Evolutionary conservation across 2,888 invertebrate species (phyloP), one percentile per base, ranked within the genome.

Genomic region (Euzophera pinguis): DNA sequence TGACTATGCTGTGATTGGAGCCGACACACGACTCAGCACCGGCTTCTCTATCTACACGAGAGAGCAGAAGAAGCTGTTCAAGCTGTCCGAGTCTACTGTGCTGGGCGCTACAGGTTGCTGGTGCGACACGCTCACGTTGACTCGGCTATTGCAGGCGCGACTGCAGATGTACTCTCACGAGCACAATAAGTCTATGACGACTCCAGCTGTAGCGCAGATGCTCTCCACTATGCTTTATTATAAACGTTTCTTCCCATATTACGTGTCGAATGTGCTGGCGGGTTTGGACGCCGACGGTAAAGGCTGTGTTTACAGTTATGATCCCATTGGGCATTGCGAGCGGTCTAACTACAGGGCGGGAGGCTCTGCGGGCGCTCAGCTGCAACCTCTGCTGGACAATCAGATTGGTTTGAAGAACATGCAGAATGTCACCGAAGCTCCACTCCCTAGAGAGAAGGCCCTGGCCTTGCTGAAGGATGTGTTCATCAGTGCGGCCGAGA

Each of bases 241-340:
- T 80, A 96, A 97, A 69, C 93, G 99, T 53, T 99, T 99, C 87
- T 99, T 99, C 85, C 99, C 99, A 0, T 99, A 99, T 81, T 99
- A 99, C 75, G 95, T 99, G 16, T 96, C 97, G 27, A 99, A 98
- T 75, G 93, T 99, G 45, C 86, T 99, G 52, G 99, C 97, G 49
- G 99, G 99, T 0, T 78, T 99, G 51, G 98, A 99, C 84, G 93
- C 93, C 29, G 94, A 98, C 58, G 99, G 98, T 2, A 96, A 96
- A 75, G 99, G 99, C 7, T 96, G 96, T 65, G 95, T 99, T 6
- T 99, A 95, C 88, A 96, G 96, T 72, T 99, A 99, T 79, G 99
- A 99, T 82, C 99, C 99, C 0, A 96, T 99, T 61, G 99, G 99
- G 0, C 98, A 98, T 71, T 96, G 96, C 69, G 98, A 98, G 79